Evolutionary conservation across 2,797 vertebrate genomes (phyloP), one percentile per base, ranked within the genome.

Genomic region (Rhinatrema bivittatum): DNA sequence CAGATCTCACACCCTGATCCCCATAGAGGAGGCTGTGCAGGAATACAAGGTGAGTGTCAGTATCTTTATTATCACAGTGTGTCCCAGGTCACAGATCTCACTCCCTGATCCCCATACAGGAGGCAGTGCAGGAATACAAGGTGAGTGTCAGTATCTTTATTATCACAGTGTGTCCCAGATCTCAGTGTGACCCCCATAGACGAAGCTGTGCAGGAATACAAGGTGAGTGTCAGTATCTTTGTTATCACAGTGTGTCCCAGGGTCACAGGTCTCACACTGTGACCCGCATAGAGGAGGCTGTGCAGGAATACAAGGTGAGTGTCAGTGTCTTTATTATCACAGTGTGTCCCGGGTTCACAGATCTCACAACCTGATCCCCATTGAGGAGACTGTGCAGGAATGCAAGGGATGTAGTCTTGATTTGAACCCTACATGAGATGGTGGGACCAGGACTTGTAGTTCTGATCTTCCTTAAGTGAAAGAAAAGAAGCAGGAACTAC

Each of bases 281-380:
- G 31, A 4, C 71, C 22, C 65, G n/a, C n/a, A 64, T 69, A 1
- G 62, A 63, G 10, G 70, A 74, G 31, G 70, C 70, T 1, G 62
- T 68, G 22, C 68, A 65, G 14, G 70, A 74, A 20, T 62, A 65
- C 25, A 63, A 71, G 68, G 68, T 74, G 40, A 61, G 60, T 9
- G 9, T 9, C 22, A 24, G 11, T 24, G 23, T n/a, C 10, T 12
- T 13, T 11, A 20, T 18, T 30, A n/a, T n/a, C 32, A 57, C 71
- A 32, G 65, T 71, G 24, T 74, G 70, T 10, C 70, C 71, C 50
- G 64, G 66, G 34, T n/a, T n/a, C n/a, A n/a, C n/a, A n/a, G n/a
- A n/a, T n/a, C n/a, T 62, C 65, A 18, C 55, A 68, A 11, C 0
- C 70, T 74, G 31, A 4, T 71, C 22, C 65, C 70, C 0, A 64